Conservation (phyloP, 2,888 invertebrate genomes). For the Teleiodes luculella region DNA sequence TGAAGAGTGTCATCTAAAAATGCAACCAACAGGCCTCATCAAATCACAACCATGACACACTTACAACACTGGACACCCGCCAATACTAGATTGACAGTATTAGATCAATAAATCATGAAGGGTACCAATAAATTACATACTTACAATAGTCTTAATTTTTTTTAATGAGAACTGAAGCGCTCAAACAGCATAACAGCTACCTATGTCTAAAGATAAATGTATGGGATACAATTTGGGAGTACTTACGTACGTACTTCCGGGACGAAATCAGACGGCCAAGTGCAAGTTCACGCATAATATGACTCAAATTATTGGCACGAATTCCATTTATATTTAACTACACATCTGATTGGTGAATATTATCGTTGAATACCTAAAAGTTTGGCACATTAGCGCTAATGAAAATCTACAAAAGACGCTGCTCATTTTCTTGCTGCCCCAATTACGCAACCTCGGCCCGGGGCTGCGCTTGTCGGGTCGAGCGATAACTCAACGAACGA, state of each 20-base stretch:
- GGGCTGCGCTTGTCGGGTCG: slow-evolving; percentile 39
- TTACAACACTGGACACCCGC: slow-evolving; percentile 47
- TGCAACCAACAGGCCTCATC: slow-evolving; percentile 40
- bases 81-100: slow-evolving; percentile 38
- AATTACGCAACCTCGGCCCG: slow-evolving; percentile 56
- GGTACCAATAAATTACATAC: slow-evolving; percentile 17
- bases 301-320: slow-evolving; percentile 60
- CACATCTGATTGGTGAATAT: slow-evolving; percentile 63
- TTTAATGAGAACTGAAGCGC: neutral
- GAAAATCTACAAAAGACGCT: slow-evolving; percentile 66
- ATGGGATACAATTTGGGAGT: neutral
- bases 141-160: neutral
- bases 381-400: slow-evolving; percentile 57
- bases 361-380: slow-evolving; percentile 45
- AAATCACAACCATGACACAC: slow-evolving; percentile 57
- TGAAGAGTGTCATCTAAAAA: slow-evolving; percentile 53
- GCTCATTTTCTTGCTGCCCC: slow-evolving; percentile 45
- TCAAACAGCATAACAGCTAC: neutral
- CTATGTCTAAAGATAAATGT: neutral
- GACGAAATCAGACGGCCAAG: slow-evolving; percentile 6
- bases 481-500: slow-evolving; percentile 37
- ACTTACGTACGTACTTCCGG: slow-evolving; percentile 22
- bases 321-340: slow-evolving; percentile 60
- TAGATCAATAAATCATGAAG: slow-evolving; percentile 12
- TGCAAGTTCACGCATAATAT: slow-evolving; percentile 28